Base-by-base conservation (phyloP, 2,113 vertebrate species). In the Plecotus auritus region DNA sequence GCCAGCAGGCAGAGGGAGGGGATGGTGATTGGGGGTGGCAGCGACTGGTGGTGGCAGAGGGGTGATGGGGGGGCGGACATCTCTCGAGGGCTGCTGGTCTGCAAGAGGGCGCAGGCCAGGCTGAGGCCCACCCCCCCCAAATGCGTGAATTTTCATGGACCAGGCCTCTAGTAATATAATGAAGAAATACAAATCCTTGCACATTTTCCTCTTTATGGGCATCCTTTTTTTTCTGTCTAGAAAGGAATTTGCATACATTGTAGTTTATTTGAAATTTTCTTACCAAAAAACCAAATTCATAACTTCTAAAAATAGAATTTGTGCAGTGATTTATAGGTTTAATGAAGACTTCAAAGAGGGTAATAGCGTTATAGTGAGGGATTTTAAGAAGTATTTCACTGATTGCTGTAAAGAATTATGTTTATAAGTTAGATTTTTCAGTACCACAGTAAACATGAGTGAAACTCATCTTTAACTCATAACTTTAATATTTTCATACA, bases 401-500 rank as follows among this genome's bases (percentile, higher is more conserved):
- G 26, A 64, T 49, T 32, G 2, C 4, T 94, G 0, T 56, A 49
- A 92, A 86, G 26, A 85, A 69, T 30, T 93, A 80, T 64, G 28
- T 78, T 87, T 77, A 40, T 84, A 82, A 85, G 49, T 73, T 93
- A 66, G 35, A 83, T 92, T 90, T 81, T 42, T 94, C 7, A 74
- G 1, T 7, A 93, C 0, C 85, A 26, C 7, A 81, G 9, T 74
- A 78, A 40, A 91, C 30, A 83, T 37, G n/a, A 91, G 1, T 76
- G 42, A 87, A 92, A 92, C 70, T 76, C 12, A 90, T 61, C 20
- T 59, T 93, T 77, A 90, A 80, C 22, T 94, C 76, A 9, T 51
- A 82, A 42, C 49, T 90, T 90, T 95, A 96, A 89, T 83, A 80
- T 89, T 93, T 84, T 80, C 40, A 89, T 93, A 81, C 14, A 87